Conservation (phyloP, 2,888 invertebrate species). For the Dasysyrphus albostriatus region DNA sequence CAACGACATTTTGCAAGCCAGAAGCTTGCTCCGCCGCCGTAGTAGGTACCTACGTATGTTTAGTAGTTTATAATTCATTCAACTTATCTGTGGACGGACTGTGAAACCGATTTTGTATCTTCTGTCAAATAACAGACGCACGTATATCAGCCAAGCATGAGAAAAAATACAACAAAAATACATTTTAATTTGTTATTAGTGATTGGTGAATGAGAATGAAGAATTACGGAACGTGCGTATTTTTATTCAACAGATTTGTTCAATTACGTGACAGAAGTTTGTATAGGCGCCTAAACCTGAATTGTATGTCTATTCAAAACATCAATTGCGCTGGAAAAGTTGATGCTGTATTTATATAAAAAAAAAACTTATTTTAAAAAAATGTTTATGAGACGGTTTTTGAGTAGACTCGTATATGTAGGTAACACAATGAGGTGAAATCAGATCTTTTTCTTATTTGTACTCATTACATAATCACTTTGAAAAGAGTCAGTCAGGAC, state of each 20-base stretch:
- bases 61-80: constrained; percentile 63
- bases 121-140: background rate
- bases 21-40: constrained; percentile 39
- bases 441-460: no score
- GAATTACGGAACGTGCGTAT: constrained; percentile 56
- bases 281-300: background rate
- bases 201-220: constrained; percentile 67
- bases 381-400: no score
- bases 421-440: no score
- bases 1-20: constrained; percentile 53
- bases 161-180: constrained; percentile 17
- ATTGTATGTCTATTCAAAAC: no score
- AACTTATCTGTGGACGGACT: constrained; percentile 51
- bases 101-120: constrained; percentile 34
- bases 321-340: no score
- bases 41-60: background rate
- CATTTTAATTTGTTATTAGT: constrained; percentile 61
- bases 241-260: constrained; percentile 52
- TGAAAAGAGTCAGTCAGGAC: no score
- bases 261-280: background rate
- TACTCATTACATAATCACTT: no score
- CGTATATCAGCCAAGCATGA: background rate
- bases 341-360: no score
- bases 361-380: no score
- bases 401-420: no score